phyloP scores from a whole-genome alignment of 2,113 vertebrate genomes.

The Laticauda laticaudata region DNA sequence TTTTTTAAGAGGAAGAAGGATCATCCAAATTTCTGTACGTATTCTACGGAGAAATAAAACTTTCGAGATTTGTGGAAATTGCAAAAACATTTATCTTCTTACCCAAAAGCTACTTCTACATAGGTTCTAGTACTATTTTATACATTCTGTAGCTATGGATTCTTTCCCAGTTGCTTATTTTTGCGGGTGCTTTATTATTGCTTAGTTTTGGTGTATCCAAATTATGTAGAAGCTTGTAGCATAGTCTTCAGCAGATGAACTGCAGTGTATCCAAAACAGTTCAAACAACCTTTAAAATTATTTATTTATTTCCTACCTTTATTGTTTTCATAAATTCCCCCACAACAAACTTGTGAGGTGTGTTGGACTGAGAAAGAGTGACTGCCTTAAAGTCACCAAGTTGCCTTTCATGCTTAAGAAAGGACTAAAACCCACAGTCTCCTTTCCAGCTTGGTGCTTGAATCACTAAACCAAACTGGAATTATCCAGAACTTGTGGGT shows the following conservation, averaged over 20 bases:
- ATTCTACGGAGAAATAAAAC: background rate
- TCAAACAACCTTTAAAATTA: background rate
- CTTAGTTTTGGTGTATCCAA: background rate
- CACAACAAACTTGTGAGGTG: background rate
- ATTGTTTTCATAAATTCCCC: background rate
- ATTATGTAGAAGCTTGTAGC: background rate
- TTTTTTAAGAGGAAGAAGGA: background rate
- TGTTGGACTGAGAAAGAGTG: too few species aligned
- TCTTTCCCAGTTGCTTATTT: background rate
- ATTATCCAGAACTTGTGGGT: background rate
- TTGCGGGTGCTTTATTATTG: background rate
- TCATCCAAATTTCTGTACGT: background rate
- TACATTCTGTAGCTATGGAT: background rate
- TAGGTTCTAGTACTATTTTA: background rate
- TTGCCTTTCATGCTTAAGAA: too few species aligned
- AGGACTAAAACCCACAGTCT: background rate
- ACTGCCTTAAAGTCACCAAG: too few species aligned
- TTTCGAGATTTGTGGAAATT: background rate
- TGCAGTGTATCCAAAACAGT: background rate
- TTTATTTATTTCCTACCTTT: background rate
- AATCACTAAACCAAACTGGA: too few species aligned
- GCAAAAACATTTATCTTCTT: background rate
- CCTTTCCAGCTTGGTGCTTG: background rate
- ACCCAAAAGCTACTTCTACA: background rate
- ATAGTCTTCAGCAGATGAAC: background rate